Percentiles rank a stretch among this genome's conserved stretches.
These are phyloP conservation scores for Chydorus sphaericus DNA, from an alignment of 2,888 invertebrate genomes.

Conservation along the genomic window DNA sequence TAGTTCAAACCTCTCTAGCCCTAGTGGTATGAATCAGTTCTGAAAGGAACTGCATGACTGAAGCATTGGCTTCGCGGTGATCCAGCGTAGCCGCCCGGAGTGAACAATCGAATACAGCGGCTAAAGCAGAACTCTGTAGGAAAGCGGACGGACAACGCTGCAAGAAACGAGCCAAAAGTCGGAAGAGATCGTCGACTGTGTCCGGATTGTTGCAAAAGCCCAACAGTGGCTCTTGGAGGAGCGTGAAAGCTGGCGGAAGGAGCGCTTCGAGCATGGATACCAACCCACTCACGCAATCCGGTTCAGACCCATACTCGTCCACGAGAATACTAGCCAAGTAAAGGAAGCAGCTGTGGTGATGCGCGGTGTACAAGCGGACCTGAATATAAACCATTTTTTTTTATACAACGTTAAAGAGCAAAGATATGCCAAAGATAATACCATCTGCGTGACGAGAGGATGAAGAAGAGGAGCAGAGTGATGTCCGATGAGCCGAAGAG, in stretches of 20 bases:
- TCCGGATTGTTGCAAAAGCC: conserved; percentile 87
- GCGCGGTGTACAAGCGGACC: conserved; percentile 51
- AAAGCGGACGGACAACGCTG: conserved; percentile 74
- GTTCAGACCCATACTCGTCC: conserved; percentile 65
- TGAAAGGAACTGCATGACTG: conserved; percentile 89
- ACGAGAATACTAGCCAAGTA: conserved; percentile 80
- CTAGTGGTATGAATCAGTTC: conserved; percentile 57
- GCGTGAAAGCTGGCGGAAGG: conserved; percentile 59
- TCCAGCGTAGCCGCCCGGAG: conserved; percentile 68
- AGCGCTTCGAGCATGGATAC: conserved; percentile 73
- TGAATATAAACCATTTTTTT: conserved; percentile 24
- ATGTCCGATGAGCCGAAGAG: conserved; percentile 67
- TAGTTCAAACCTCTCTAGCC: conserved; percentile 32
- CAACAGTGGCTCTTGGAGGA: conserved; percentile 58
- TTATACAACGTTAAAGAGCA: neutral
- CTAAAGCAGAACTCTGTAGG: conserved; percentile 56
- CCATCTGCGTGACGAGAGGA: conserved; percentile 63
- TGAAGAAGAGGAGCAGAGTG: conserved; percentile 61
- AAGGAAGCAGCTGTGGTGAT: conserved; percentile 80
- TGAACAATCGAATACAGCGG: conserved; percentile 66
- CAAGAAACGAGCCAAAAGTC: conserved; percentile 66
- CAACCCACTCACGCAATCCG: conserved; percentile 59
- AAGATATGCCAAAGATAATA: neutral
- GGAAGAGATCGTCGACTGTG: conserved; percentile 93
- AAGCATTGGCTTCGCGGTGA: conserved; percentile 87